These are phyloP conservation scores for Patella caerulea DNA, from an alignment of 2,888 invertebrate genomes.

Conservation along the genomic window DNA sequence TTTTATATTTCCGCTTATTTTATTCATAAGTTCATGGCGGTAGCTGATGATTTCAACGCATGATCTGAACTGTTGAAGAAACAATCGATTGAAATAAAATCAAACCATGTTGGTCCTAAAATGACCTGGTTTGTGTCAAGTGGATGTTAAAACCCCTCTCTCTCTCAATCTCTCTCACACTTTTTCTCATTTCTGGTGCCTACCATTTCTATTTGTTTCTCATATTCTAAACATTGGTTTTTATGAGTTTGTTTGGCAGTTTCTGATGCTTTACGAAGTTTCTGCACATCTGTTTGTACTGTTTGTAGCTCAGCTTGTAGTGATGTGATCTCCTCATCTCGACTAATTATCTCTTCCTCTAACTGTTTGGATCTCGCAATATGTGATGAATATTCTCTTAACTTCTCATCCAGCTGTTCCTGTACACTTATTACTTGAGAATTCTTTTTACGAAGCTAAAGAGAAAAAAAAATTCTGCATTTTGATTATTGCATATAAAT, in stretches of 20 bases:
- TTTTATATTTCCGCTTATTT: too few species aligned
- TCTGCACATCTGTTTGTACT: conserved; percentile 46
- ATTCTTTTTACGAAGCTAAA: conserved; percentile 56
- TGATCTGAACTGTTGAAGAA: too few species aligned
- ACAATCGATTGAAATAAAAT: too few species aligned
- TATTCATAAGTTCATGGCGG: too few species aligned
- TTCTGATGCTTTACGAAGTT: conserved; percentile 39
- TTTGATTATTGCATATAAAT: too few species aligned
- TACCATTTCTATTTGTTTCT: conserved; percentile 63
- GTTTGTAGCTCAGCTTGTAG: conserved; percentile 42
- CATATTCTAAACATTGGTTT: conserved; percentile 58
- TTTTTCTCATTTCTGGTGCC: conserved; percentile 21
- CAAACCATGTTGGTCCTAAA: too few species aligned
- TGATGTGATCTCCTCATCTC: conserved; percentile 48
- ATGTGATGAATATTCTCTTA: conserved; percentile 49
- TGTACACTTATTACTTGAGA: conserved; percentile 51
- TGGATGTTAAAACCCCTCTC: too few species aligned
- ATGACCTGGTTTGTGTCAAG: too few species aligned
- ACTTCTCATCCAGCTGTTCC: conserved; percentile 57
- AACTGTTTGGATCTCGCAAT: conserved; percentile 48
- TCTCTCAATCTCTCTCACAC: too few species aligned
- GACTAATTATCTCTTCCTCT: conserved; percentile 48
- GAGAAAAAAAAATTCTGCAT: conserved; percentile 1
- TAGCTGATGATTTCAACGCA: too few species aligned
- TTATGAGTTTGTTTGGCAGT: conserved; percentile 49